These are phyloP conservation scores for Willowsia nigromaculata DNA, from an alignment of 2,888 invertebrate genomes.

Conservation along the genomic window DNA sequence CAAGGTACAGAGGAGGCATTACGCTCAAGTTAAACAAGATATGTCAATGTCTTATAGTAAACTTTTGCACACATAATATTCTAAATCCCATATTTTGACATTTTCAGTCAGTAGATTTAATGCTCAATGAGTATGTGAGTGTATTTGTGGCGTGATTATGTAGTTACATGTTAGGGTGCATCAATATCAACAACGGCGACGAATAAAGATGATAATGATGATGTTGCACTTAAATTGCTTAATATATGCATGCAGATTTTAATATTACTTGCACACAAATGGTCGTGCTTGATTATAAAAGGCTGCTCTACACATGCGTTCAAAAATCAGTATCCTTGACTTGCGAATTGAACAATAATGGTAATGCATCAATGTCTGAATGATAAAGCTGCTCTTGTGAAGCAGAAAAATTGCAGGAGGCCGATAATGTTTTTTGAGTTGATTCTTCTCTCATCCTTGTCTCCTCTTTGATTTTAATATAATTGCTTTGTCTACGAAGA, in stretches of 20 bases:
- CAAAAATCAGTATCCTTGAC: conserved; percentile 34
- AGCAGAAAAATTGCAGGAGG: conserved; percentile 70
- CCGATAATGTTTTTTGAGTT: conserved; percentile 62
- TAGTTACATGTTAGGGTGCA: not conserved
- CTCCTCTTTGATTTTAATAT: not conserved
- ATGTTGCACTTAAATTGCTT: conserved; percentile 10
- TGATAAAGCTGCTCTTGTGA: conserved; percentile 57
- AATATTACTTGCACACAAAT: not conserved
- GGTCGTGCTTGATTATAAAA: not conserved
- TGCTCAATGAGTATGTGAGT: not conserved
- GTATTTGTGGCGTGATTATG: not conserved
- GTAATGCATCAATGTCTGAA: conserved; percentile 70
- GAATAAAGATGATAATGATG: conserved; percentile 20
- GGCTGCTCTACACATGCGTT: not conserved
- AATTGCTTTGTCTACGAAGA: not conserved
- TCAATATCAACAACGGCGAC: not conserved
- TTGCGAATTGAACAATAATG: conserved; percentile 16
- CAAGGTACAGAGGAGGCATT: too few species aligned
- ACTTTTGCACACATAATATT: not conserved
- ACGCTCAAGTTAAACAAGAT: conserved; percentile 24
- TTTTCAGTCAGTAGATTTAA: not conserved
- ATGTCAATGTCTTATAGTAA: not conserved
- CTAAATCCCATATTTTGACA: not conserved
- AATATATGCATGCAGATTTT: not conserved
- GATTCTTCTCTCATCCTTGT: not conserved